Evolutionary conservation across 2,888 invertebrate genomes (phyloP).

Genomic region (Crossocerus cetratus): DNA sequence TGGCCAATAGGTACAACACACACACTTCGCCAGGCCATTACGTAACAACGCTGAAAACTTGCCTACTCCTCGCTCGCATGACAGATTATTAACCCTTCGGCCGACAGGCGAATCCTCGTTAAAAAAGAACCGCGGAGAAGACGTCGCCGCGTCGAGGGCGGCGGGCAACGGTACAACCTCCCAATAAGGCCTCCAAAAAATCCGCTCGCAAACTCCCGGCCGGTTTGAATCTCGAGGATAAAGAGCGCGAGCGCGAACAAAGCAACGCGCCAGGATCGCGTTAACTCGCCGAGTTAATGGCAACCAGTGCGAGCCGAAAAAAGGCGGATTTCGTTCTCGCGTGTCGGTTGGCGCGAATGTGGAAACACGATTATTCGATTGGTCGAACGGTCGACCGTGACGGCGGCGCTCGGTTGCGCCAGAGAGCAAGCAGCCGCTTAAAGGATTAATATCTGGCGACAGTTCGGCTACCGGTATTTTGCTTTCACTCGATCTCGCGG

Average conservation of each 20-base stretch:
- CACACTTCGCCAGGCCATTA: conserved; percentile 49
- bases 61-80: conserved; percentile 30
- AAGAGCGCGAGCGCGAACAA: no score
- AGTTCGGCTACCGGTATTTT: conserved; percentile 34
- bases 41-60: conserved; percentile 59
- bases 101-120: not conserved
- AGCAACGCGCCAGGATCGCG: no score
- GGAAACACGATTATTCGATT: not conserved
- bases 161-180: no score
- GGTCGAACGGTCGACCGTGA: not conserved
- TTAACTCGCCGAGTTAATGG: no score
- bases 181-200: no score
- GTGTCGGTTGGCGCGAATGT: not conserved
- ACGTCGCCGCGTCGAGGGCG: no score
- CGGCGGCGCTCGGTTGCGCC: conserved; percentile 8
- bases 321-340: no score
- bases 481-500: conserved; percentile 43
- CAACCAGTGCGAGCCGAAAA: no score
- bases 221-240: no score
- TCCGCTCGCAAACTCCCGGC: no score
- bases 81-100: conserved; percentile 40
- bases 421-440: conserved; percentile 18
- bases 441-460: conserved; percentile 43
- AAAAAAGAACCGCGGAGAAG: no score
- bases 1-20: conserved; percentile 48